A percentile compares a stretch with the other conserved stretches of the same genome.
Conservation (phyloP, 2,113 vertebrate species). For the Garra rufa region DNA sequence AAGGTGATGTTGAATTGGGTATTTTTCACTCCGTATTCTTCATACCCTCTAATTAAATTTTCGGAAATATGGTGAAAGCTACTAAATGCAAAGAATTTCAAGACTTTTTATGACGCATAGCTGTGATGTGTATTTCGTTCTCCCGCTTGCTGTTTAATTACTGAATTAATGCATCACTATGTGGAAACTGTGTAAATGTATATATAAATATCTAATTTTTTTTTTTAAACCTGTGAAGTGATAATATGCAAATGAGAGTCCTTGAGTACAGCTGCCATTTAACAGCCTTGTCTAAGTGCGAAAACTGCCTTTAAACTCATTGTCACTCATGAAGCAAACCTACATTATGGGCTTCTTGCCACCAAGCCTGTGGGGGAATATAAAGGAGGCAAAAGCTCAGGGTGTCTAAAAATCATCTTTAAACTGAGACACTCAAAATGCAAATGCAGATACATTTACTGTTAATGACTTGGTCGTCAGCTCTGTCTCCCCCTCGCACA, state of each 20-base stretch:
- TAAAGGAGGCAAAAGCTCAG: constrained; percentile 37
- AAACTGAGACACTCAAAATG: constrained; percentile 59
- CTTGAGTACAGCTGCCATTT: constrained; percentile 18
- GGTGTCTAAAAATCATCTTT: constrained; percentile 54
- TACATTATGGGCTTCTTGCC: constrained; percentile 19
- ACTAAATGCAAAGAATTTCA: background rate
- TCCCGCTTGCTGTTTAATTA: constrained; percentile 8
- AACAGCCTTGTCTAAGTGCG: constrained; percentile 24
- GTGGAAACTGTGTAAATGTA: constrained; percentile 7
- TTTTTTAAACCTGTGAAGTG: constrained; percentile 12
- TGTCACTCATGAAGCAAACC: constrained; percentile 31
- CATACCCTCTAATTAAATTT: constrained; percentile 46
- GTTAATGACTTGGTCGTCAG: constrained; percentile 59
- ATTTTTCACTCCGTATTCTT: constrained; percentile 48
- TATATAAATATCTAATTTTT: background rate
- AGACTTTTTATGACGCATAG: background rate
- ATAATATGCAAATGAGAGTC: constrained; percentile 43
- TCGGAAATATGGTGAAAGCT: background rate
- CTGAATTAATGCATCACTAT: background rate
- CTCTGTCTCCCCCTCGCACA: constrained; percentile 45
- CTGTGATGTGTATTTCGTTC: background rate
- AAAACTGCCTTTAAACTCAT: constrained; percentile 29
- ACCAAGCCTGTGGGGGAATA: background rate
- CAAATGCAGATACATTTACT: constrained; percentile 55
- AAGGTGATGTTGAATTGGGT: constrained; percentile 58